Percentiles rank a stretch among this genome's conserved stretches.
phyloP scores from a whole-genome alignment of 92 coral and sea anemone genomes.

The Epizoanthus illoricatus region DNA sequence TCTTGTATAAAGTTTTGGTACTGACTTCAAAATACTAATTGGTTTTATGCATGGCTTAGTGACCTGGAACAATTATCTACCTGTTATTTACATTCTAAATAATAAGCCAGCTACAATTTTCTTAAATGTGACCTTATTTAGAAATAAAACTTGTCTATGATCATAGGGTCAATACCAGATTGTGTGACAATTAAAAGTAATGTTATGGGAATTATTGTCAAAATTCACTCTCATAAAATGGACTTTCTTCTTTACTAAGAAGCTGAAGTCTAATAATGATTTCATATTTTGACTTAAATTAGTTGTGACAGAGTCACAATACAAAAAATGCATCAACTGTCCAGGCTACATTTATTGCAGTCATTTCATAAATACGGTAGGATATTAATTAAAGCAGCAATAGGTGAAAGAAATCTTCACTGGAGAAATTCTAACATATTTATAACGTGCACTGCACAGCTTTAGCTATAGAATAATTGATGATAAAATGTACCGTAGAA shows the following conservation, averaged over 20 bases:
- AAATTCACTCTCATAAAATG: too few species aligned
- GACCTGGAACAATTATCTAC: neutral
- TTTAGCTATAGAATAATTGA: too few species aligned
- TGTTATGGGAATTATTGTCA: neutral
- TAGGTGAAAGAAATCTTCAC: neutral
- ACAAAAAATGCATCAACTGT: too few species aligned
- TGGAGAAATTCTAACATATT: neutral
- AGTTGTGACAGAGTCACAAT: too few species aligned
- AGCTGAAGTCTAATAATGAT: too few species aligned
- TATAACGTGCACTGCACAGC: neutral
- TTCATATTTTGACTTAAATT: too few species aligned
- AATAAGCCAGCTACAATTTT: neutral
- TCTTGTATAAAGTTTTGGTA: too few species aligned
- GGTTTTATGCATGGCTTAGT: neutral
- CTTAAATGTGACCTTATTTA: slow-evolving; percentile 23
- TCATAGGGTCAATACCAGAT: neutral
- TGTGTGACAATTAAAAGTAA: neutral
- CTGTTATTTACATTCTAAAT: neutral
- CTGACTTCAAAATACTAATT: neutral
- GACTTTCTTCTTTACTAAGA: too few species aligned
- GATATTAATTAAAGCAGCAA: neutral
- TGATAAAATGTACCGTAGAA: too few species aligned
- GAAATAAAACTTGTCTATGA: neutral
- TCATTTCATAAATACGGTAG: neutral
- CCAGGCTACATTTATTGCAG: too few species aligned